Percentiles rank a stretch among this genome's conserved stretches.
Conservation (phyloP, 2,113 vertebrate genomes). For the Protobothrops mucrosquamatus region DNA sequence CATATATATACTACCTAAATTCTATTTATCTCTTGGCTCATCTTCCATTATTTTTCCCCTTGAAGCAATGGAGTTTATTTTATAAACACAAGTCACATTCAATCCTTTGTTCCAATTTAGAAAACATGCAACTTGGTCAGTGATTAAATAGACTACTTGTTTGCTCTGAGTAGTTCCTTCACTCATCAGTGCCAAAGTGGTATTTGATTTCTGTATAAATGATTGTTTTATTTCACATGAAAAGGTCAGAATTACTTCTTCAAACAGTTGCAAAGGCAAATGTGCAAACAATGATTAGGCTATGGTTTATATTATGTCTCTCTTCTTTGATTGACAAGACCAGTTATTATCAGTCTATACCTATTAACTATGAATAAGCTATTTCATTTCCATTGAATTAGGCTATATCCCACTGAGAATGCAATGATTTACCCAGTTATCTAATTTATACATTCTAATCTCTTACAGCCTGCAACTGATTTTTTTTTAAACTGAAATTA, state of each 20-base stretch:
- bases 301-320: not conserved
- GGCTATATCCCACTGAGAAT: not conserved
- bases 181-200: slow-evolving; percentile 19
- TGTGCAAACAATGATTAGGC: slow-evolving; percentile 27
- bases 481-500: not conserved
- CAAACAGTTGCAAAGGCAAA: slow-evolving; percentile 59
- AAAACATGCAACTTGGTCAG: slow-evolving; percentile 35
- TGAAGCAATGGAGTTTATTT: not conserved
- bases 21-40: not conserved
- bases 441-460: not conserved
- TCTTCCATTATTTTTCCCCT: not conserved
- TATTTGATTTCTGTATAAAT: slow-evolving; percentile 51
- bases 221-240: slow-evolving; percentile 36
- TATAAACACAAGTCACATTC: not conserved
- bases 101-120: not conserved
- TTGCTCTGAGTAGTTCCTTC: slow-evolving; percentile 47
- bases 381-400: not conserved
- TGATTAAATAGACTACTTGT: slow-evolving; percentile 38
- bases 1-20: not conserved
- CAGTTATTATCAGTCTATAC: not conserved
- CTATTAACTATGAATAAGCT: not conserved
- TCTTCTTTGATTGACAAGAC: not conserved
- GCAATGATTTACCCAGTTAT: not conserved
- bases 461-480: not conserved
- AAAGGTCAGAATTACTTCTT: slow-evolving; percentile 46